These are phyloP conservation scores for Panagrolaimus sp. DNA, from an alignment of 1,140 invertebrate species.

Conservation along the genomic window DNA sequence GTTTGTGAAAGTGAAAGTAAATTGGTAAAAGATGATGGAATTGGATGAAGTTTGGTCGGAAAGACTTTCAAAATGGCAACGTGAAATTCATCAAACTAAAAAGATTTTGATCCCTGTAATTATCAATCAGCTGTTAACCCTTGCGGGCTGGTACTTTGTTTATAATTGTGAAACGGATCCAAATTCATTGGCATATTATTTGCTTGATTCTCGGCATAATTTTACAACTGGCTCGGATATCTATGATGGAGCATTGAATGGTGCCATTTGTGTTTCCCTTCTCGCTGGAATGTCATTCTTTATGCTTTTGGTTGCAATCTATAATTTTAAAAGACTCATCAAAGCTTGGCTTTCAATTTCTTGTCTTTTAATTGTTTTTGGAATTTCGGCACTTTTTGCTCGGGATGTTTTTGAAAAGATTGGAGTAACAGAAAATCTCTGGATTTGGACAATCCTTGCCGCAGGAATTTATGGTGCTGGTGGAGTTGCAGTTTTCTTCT, in stretches of 20 bases:
- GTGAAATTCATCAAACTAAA: neutral
- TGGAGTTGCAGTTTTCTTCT: slow-evolving; percentile 30
- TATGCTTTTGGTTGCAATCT: slow-evolving; percentile 45
- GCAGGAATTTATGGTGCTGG: slow-evolving; percentile 16
- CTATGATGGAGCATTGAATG: slow-evolving; percentile 48
- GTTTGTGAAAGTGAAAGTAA: too few relatives aligned
- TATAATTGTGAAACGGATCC: slow-evolving; percentile 36
- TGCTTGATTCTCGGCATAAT: slow-evolving; percentile 33
- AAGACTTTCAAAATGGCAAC: too few relatives aligned
- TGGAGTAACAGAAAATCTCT: neutral
- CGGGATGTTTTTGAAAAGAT: neutral
- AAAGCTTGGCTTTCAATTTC: slow-evolving; percentile 2
- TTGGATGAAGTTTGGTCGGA: too few relatives aligned
- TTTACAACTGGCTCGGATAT: slow-evolving; percentile 39
- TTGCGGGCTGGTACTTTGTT: slow-evolving; percentile 37
- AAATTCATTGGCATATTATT: slow-evolving; percentile 21
- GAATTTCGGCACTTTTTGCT: neutral
- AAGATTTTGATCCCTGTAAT: slow-evolving; percentile 37
- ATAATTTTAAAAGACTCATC: slow-evolving; percentile 30
- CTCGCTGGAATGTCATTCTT: slow-evolving; percentile 45
- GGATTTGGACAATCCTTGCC: neutral
- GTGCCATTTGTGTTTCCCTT: slow-evolving; percentile 35
- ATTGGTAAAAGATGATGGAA: too few relatives aligned
- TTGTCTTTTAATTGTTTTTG: slow-evolving; percentile 4
- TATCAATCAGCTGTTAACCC: slow-evolving; percentile 41